These are phyloP conservation scores for Sus scrofa DNA, from an alignment of 2,113 vertebrate species.

Conservation along the genomic window DNA sequence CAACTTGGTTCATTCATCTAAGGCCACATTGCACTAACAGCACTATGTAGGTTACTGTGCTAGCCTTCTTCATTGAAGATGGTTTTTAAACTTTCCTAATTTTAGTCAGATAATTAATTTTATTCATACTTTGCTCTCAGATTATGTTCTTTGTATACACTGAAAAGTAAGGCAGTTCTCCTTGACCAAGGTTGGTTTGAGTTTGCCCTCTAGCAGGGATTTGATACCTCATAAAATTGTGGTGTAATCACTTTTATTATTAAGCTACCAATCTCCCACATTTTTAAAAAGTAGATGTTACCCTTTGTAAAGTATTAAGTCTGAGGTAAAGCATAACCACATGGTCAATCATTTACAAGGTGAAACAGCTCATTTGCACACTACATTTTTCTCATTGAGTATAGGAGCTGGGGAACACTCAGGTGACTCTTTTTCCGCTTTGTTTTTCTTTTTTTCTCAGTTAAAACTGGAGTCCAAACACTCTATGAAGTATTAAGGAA, in stretches of 20 bases:
- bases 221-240: background rate
- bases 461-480: conserved; percentile 7
- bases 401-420: background rate
- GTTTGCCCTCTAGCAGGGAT: background rate
- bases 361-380: background rate
- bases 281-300: background rate
- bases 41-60: background rate
- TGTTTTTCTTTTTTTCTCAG: background rate
- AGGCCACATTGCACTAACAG: background rate
- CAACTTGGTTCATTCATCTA: background rate
- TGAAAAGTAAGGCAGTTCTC: background rate
- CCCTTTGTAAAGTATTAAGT: background rate
- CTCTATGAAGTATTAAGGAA: background rate
- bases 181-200: background rate
- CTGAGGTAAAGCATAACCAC: background rate
- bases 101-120: background rate
- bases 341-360: background rate
- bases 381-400: background rate
- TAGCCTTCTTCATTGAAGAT: background rate
- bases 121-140: background rate
- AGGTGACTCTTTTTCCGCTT: background rate
- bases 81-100: background rate
- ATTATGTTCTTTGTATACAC: background rate
- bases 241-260: background rate
- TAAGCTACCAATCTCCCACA: background rate